Evolutionary conservation across 2,888 invertebrate genomes (phyloP), one percentile per base, ranked within the genome.

Genomic region (Oegoconia quadripuncta): DNA sequence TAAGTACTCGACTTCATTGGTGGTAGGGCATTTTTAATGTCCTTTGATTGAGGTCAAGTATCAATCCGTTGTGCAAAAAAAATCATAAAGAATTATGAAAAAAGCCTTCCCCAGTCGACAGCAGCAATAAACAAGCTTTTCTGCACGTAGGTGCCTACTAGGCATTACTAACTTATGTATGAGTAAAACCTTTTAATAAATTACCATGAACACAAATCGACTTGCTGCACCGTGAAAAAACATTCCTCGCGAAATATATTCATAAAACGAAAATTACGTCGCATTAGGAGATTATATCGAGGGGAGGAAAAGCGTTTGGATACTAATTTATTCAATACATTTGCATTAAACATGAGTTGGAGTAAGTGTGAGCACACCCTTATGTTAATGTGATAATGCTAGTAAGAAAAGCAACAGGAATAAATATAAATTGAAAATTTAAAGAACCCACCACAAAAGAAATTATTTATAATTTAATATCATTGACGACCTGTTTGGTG

Each of bases 141-240:
- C 27, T 18, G 11, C 36, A 30, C 29, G 8, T 12, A 36, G n/a
- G n/a, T n/a, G n/a, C n/a, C n/a, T n/a, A n/a, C n/a, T n/a, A n/a
- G n/a, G n/a, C n/a, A n/a, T n/a, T n/a, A n/a, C n/a, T n/a, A n/a
- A n/a, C n/a, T n/a, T n/a, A n/a, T n/a, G n/a, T n/a, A n/a, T n/a
- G n/a, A n/a, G n/a, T n/a, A 49, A 56, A 70, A 59, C 64, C 68
- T 71, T 72, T 76, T 74, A 72, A 73, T 69, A 74, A 65, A 75
- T 75, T 72, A 69, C 56, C 64, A 74, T 70, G 64, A 70, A 59
- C 59, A 63, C 64, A 64, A 66, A 64, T 53, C 52, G 17, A 37
- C 43, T 56, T 49, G 41, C 49, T 64, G 59, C 57, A 59, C 48
- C 44, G 43, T 33, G 44, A 48, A 34, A 23, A 38, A 30, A 57